phyloP scores from a whole-genome alignment of 2,888 invertebrate genomes.

The Chouioia cunea region DNA sequence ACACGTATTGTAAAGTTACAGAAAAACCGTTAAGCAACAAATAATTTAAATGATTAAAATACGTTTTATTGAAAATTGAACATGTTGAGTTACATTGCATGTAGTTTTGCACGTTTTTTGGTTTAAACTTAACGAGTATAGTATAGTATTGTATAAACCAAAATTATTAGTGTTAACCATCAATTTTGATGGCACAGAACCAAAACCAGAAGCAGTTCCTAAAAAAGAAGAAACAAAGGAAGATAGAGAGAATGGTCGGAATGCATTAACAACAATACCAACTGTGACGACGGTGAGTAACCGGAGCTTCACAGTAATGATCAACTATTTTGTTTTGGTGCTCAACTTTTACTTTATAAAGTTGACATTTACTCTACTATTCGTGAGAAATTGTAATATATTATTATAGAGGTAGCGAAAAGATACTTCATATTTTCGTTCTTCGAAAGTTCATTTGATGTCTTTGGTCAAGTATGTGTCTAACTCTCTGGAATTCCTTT shows the following conservation, averaged over 20 bases:
- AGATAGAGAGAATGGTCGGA: slow-evolving; percentile 66
- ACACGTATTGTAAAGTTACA: too few relatives aligned
- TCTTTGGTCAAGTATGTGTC: too few relatives aligned
- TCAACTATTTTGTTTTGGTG: slow-evolving; percentile 24
- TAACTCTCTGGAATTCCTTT: too few relatives aligned
- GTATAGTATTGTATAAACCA: slow-evolving; percentile 1
- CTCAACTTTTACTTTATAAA: slow-evolving; percentile 12
- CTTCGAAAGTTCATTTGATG: too few relatives aligned
- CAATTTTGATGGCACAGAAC: slow-evolving; percentile 65
- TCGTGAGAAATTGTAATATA: too few relatives aligned
- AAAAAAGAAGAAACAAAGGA: slow-evolving; percentile 65
- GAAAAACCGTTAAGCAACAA: too few relatives aligned
- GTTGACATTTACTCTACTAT: too few relatives aligned
- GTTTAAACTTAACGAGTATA: slow-evolving; percentile 17
- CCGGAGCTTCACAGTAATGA: slow-evolving; percentile 24
- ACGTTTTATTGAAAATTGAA: slow-evolving; percentile 21
- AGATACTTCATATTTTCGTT: too few relatives aligned
- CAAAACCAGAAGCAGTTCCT: slow-evolving; percentile 62
- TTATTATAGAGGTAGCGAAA: too few relatives aligned
- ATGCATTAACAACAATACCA: slow-evolving; percentile 57
- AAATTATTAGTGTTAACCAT: slow-evolving; percentile 58
- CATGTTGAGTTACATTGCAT: slow-evolving; percentile 50
- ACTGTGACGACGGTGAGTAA: slow-evolving; percentile 61
- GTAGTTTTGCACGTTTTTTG: slow-evolving; percentile 49
- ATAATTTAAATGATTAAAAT: too few relatives aligned